Evolutionary conservation across 2,888 invertebrate genomes (phyloP), one percentile per base, ranked within the genome.

Genomic region (Anoplius nigerrimus): DNA sequence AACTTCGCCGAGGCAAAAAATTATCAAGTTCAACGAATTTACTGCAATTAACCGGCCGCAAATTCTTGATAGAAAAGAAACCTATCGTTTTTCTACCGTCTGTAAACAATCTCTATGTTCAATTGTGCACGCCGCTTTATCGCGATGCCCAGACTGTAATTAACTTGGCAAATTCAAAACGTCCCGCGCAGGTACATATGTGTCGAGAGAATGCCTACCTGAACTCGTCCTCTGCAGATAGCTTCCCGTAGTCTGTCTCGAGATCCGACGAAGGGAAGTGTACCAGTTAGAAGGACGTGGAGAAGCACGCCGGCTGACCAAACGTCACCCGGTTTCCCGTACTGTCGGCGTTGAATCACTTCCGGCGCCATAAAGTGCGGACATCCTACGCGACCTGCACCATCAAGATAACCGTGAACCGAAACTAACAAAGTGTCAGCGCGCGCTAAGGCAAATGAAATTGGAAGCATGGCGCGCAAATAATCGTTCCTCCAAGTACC

Each of bases 311-410:
- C 99, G 27, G 97, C 97, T 42, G 98, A 96, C 99, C 99, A 99
- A 68, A 99, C 96, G 89, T 99, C 99, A 75, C 98, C 97, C 0
- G 97, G 95, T 88, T 98, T 98, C 45, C 96, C 95, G 90, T 97
- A 97, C 81, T 96, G 92, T 89, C 96, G 94, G 84, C 96, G 93
- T 72, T 96, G 94, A 20, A 99, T 95, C 75, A 99, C 96, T 90
- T 99, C 99, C 0, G 99, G 99, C 0, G 98, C 96, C 97, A 99
- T 98, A 89, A 98, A 99, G 89, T 97, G 97, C 15, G 98, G 97
- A 66, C 97, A 97, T 45, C 98, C 98, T 71, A 98, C 95, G 74
- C 97, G 94, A 88, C 96, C 97, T 97, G 90, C 59, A 71, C 74
- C 71, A 58, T n/a, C 20, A 52, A 60, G 53, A 53, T 18, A 61